Conservation (phyloP, 2,888 invertebrate species). For the Lamellibrachia satsuma region DNA sequence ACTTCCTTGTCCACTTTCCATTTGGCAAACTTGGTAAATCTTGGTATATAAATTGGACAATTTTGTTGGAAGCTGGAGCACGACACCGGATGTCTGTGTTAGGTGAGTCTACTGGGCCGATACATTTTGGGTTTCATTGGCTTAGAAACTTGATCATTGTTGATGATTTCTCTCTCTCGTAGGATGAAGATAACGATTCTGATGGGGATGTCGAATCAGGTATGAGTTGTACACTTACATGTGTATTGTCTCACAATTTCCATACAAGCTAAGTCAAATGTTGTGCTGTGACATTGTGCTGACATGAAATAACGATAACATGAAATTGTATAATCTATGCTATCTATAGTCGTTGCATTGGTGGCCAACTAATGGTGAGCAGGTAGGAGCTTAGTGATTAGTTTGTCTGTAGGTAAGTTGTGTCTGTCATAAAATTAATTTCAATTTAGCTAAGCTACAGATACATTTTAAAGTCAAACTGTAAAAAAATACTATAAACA, state of each 20-base stretch:
- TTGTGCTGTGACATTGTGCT: not conserved
- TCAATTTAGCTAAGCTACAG: too few species aligned
- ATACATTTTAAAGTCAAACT: too few species aligned
- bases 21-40: not conserved
- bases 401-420: too few species aligned
- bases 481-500: too few species aligned
- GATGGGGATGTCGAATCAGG: constrained; percentile 27
- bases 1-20: not conserved
- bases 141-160: not conserved
- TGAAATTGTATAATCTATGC: constrained; percentile 32
- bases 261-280: not conserved
- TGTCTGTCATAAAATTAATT: too few species aligned
- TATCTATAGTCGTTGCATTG: not conserved
- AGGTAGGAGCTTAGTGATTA: too few species aligned
- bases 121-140: too few species aligned
- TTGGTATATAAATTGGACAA: not conserved
- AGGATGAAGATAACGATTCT: constrained; percentile 39
- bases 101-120: too few species aligned
- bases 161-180: constrained; percentile 6
- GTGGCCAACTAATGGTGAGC: too few species aligned
- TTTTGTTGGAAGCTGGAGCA: not conserved
- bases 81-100: not conserved
- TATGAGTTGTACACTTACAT: constrained; percentile 14
- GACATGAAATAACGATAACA: constrained; percentile 49
- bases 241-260: not conserved